Conservation (phyloP, 2,797 vertebrate genomes). For the Lepidocolaptes lacrymiger region DNA sequence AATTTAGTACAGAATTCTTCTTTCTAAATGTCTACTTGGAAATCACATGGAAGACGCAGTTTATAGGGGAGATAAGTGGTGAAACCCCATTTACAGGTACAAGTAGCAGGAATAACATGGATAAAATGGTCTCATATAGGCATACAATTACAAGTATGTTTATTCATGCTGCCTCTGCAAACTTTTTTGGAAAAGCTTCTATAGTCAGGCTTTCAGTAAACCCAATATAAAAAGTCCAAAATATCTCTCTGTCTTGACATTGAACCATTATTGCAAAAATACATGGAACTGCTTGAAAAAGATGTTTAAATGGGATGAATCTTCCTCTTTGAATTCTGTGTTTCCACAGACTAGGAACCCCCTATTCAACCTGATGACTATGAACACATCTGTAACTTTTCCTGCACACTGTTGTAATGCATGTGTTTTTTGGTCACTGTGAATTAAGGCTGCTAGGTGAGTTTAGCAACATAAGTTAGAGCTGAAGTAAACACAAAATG, state of each 20-base stretch:
- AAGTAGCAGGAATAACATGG: neutral
- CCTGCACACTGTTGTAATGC: neutral
- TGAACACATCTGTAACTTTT: neutral
- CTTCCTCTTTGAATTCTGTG: neutral
- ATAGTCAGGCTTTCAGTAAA: neutral
- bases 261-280: neutral
- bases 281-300: neutral
- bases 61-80: neutral
- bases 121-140: fast-evolving
- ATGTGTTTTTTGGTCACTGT: neutral
- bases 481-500: neutral
- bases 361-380: neutral
- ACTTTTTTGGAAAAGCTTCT: neutral
- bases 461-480: neutral
- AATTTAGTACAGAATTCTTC: neutral
- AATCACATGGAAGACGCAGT: neutral
- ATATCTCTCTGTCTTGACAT: neutral
- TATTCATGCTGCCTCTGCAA: neutral
- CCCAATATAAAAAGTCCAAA: neutral
- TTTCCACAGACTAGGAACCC: neutral
- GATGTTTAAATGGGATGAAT: neutral
- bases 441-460: neutral
- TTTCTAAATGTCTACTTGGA: neutral
- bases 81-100: neutral
- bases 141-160: neutral